Base-by-base conservation (phyloP, 2,888 invertebrate genomes). In the Drepanosiphum platanoidis region DNA sequence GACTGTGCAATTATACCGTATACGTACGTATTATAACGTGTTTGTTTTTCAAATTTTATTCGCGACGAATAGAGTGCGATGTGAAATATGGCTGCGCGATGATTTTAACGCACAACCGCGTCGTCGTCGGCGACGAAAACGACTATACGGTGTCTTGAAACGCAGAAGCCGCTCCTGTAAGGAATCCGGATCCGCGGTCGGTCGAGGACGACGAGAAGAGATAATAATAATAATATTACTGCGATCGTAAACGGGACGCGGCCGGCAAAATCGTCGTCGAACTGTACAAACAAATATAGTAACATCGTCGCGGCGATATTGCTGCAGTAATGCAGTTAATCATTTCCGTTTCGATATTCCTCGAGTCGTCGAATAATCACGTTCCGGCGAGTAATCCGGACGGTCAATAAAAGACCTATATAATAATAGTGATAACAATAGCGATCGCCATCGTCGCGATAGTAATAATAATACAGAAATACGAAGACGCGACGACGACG, bases 351-450 rank as follows among this genome's bases (percentile, higher is more conserved):
- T 3, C 15, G 9, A 30, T 68, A 46, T 68, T 79, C 68, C 68
- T 34, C 34, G 68, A 27, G 42, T 32, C 34, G 66, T 68, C 68
- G n/a, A n/a, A 68, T n/a, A 42, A 79, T 79, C 79, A 79, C 79
- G 68, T 79, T 27, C 66, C n/a, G n/a, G 3, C n/a, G 22, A 1
- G 32, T 13, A 34, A 46, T 79, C 42, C 58, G 1, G 34, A 68
- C 66, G n/a, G n/a, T 79, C 66, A 79, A 79, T 30, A 78, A 9
- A n/a, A 9, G 46, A 15, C 46, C 1, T 9, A 18, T 7, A 42
- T 42, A 42, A n/a, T n/a, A n/a, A n/a, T n/a, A n/a, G n/a, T n/a
- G n/a, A n/a, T n/a, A n/a, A n/a, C n/a, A n/a, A n/a, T n/a, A n/a
- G n/a, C 42, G 9, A 42, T 1, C 42, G 9, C 42, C 3, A 9